These are phyloP conservation scores for Apamea monoglypha DNA, from an alignment of 2,888 invertebrate species.

Conservation along the genomic window DNA sequence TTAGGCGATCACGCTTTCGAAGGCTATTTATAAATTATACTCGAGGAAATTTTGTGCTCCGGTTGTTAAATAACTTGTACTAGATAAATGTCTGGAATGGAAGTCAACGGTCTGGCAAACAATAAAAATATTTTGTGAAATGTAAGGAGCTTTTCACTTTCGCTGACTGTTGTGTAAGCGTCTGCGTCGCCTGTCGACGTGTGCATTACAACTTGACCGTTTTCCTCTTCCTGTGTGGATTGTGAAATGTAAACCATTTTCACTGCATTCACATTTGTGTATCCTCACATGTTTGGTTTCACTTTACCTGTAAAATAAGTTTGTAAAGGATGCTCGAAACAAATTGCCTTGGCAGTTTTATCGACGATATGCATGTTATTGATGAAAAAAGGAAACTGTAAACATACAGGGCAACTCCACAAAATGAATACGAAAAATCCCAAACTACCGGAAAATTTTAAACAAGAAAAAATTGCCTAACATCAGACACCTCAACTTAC, in stretches of 20 bases:
- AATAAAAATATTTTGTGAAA: constrained; percentile 55
- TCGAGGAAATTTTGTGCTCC: constrained; percentile 62
- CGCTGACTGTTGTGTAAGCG: constrained; percentile 41
- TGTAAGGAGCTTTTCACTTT: constrained; percentile 41
- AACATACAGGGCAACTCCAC: not conserved
- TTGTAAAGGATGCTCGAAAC: constrained; percentile 2
- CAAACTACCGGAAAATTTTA: not conserved
- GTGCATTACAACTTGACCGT: constrained; percentile 50
- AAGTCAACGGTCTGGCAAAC: constrained; percentile 43
- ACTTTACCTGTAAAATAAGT: constrained; percentile 32
- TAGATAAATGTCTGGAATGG: constrained; percentile 57
- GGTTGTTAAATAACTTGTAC: constrained; percentile 63
- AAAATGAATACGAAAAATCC: not conserved
- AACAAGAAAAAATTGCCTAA: constrained; percentile 6
- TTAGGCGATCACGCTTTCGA: constrained; percentile 74
- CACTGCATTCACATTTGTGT: constrained; percentile 22
- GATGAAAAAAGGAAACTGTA: not conserved
- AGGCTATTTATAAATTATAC: constrained; percentile 74
- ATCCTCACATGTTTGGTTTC: constrained; percentile 19
- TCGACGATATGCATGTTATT: not conserved
- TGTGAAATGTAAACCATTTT: constrained; percentile 31
- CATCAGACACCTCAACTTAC: constrained; percentile 25
- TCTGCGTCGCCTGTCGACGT: constrained; percentile 33
- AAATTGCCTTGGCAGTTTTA: not conserved
- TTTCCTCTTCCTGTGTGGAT: constrained; percentile 35